phyloP scores from a whole-genome alignment of 2,888 invertebrate species.

The Microchrysa polita region DNA sequence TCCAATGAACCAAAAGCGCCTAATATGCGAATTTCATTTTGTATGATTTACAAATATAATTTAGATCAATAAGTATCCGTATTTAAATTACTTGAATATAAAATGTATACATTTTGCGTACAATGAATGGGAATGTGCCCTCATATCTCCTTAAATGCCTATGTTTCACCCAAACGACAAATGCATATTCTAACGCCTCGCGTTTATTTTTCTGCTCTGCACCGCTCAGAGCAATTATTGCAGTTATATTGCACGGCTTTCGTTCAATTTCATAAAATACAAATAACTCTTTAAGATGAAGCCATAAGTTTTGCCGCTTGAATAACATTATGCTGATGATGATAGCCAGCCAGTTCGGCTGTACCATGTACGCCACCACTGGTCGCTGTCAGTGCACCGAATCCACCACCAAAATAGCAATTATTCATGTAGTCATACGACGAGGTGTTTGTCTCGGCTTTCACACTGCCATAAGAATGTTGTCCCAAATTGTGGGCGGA shows the following conservation, averaged over 20 bases:
- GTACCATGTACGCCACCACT: constrained; percentile 58
- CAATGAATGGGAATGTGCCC: no score
- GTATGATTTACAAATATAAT: no score
- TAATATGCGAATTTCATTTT: no score
- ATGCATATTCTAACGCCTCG: constrained; percentile 9
- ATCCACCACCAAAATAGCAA: constrained; percentile 63
- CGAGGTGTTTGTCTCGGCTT: constrained; percentile 62
- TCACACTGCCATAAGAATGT: constrained; percentile 57
- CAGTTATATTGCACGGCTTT: constrained; percentile 4
- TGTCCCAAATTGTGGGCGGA: constrained; percentile 50
- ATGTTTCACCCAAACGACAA: no score
- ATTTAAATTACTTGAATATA: no score
- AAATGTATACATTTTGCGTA: no score
- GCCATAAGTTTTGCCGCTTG: constrained; percentile 86
- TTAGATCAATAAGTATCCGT: no score
- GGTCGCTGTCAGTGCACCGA: constrained; percentile 60
- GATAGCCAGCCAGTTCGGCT: constrained; percentile 77
- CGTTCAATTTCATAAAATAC: neutral
- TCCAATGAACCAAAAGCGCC: no score
- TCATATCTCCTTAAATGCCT: no score
- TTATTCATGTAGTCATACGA: constrained; percentile 65
- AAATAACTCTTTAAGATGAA: constrained; percentile 70
- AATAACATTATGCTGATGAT: constrained; percentile 86
- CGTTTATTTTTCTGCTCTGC: constrained; percentile 1
- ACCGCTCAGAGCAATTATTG: neutral